Evolutionary conservation across 2,797 vertebrate species (phyloP).

Genomic region (Enteromius unitaeniatus): DNA sequence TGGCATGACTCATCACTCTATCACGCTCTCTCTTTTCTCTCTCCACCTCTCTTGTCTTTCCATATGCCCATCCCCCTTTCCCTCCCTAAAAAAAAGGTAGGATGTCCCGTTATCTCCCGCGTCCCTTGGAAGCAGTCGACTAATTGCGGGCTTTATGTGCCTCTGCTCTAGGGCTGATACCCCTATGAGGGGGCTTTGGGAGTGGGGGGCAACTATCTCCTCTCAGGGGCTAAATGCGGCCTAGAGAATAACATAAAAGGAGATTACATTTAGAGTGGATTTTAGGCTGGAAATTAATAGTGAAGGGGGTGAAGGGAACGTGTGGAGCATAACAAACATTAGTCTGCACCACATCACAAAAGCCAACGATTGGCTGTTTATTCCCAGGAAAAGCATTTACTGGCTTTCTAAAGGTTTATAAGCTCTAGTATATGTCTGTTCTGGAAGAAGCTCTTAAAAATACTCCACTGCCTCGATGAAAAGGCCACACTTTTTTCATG

Average conservation of each 20-base stretch:
- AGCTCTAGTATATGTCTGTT: conserved; percentile 15
- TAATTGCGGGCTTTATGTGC: conserved; percentile 56
- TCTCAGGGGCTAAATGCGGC: conserved; percentile 35
- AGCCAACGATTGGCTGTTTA: conserved; percentile 37
- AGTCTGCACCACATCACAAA: background rate
- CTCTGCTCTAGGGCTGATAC: conserved; percentile 50
- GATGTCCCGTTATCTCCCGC: conserved; percentile 35
- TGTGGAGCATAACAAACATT: conserved; percentile 17
- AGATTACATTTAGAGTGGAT: conserved; percentile 55
- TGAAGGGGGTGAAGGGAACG: conserved; percentile 24
- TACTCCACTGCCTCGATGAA: conserved; percentile 62
- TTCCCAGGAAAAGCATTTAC: conserved; percentile 21
- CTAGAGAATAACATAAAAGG: conserved; percentile 39
- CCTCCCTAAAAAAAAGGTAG: conserved; percentile 15
- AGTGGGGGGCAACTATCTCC: conserved; percentile 31
- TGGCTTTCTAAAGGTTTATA: conserved; percentile 29
- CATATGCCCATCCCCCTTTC: background rate
- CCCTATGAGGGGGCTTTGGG: background rate
- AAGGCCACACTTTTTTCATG: conserved; percentile 54
- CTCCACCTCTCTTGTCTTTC: conserved; percentile 11
- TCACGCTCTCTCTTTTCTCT: background rate
- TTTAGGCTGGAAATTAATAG: conserved; percentile 44
- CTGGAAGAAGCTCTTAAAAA: conserved; percentile 70
- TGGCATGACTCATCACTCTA: conserved; percentile 52
- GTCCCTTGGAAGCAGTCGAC: conserved; percentile 26